Conservation (phyloP, 2,888 invertebrate genomes). For the Priocnemis perturbator region DNA sequence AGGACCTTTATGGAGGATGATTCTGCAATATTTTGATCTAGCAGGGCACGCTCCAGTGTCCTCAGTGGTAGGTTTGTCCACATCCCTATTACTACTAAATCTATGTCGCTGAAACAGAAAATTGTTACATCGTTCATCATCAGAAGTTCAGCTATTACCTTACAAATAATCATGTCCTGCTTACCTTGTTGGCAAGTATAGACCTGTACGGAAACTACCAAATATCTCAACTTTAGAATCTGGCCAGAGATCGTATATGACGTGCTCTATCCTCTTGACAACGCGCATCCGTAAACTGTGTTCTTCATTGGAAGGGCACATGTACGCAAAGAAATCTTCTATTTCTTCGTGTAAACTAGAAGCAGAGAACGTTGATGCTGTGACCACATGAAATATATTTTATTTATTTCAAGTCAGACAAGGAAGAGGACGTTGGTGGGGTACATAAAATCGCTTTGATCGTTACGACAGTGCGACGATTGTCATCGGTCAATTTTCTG, state of each 20-base stretch:
- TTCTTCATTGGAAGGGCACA: slow-evolving; percentile 95
- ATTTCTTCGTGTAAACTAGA: slow-evolving; percentile 94
- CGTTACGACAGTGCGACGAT: too few species aligned
- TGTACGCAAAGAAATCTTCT: slow-evolving; percentile 95
- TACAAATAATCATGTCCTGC: slow-evolving; percentile 23
- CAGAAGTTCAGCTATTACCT: background rate
- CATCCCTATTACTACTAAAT: slow-evolving; percentile 81
- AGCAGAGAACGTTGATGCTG: background rate
- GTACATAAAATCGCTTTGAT: too few species aligned
- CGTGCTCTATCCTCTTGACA: slow-evolving; percentile 90
- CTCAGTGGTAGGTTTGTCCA: slow-evolving; percentile 95
- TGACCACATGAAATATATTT: slow-evolving; percentile 6
- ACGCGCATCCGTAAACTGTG: slow-evolving; percentile 92
- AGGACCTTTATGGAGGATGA: slow-evolving; percentile 94
- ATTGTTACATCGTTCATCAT: background rate
- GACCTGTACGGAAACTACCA: slow-evolving; percentile 97
- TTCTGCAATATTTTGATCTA: slow-evolving; percentile 92
- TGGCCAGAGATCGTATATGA: slow-evolving; percentile 93
- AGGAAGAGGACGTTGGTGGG: too few species aligned
- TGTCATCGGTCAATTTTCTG: too few species aligned
- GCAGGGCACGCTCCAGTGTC: slow-evolving; percentile 92
- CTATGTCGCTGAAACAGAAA: slow-evolving; percentile 80
- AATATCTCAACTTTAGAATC: slow-evolving; percentile 97
- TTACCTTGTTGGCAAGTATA: slow-evolving; percentile 96
- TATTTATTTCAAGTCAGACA: slow-evolving; percentile 12